phyloP scores from a whole-genome alignment of 2,113 vertebrate species.

The Brachionichthys hirsutus region DNA sequence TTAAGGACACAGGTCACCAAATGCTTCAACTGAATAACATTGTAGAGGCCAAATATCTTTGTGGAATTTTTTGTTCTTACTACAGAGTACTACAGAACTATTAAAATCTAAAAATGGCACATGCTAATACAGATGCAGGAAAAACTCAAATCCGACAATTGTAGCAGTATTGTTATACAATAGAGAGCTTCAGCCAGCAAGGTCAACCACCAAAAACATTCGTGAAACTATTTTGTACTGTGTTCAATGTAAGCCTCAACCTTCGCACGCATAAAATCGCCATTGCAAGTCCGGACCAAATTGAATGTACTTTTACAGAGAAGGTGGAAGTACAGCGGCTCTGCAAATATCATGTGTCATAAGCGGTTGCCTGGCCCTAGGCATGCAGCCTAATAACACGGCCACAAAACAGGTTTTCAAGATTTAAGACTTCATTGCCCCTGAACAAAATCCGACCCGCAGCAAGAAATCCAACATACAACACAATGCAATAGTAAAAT shows the following conservation, averaged over 20 bases:
- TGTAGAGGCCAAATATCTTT: too few species aligned
- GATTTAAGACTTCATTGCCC: conserved; percentile 31
- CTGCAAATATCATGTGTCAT: conserved; percentile 14
- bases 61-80: too few species aligned
- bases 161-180: too few species aligned
- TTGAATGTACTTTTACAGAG: conserved; percentile 27
- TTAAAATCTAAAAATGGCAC: too few species aligned
- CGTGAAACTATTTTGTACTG: not conserved
- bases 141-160: too few species aligned
- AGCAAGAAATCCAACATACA: conserved; percentile 26
- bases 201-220: too few species aligned
- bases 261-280: conserved; percentile 17
- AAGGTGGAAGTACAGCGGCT: not conserved
- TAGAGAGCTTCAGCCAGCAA: too few species aligned
- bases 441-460: conserved; percentile 28
- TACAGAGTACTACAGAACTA: too few species aligned
- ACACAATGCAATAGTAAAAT: conserved; percentile 2
- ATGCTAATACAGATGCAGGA: too few species aligned
- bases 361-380: conserved; percentile 25
- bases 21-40: too few species aligned
- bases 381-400: conserved; percentile 8
- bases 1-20: too few species aligned
- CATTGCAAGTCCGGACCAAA: conserved; percentile 17
- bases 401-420: conserved; percentile 24
- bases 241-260: not conserved